Conservation (phyloP, 2,888 invertebrate genomes). For the Cheilosia vernalis region DNA sequence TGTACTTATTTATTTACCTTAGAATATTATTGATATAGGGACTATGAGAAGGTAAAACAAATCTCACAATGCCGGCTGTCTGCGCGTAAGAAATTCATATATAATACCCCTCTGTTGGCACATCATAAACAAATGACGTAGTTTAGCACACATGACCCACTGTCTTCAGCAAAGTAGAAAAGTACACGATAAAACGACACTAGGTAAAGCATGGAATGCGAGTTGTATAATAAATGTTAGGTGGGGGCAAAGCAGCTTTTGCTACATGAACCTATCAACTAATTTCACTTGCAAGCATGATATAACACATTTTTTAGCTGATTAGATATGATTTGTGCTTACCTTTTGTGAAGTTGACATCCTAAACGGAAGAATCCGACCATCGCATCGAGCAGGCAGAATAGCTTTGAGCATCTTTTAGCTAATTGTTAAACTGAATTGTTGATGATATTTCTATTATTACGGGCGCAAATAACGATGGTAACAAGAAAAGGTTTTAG, state of each 20-base stretch:
- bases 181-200: not conserved
- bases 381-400: conserved; percentile 79
- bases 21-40: no score
- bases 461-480: not conserved
- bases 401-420: conserved; percentile 76
- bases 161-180: not conserved
- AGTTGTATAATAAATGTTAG: conserved; percentile 21
- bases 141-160: not conserved
- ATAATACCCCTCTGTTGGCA: no score
- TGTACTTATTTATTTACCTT: no score
- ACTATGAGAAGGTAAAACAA: no score
- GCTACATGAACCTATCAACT: conserved; percentile 15
- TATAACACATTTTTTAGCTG: conserved; percentile 33
- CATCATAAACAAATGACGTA: no score
- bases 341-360: conserved; percentile 83
- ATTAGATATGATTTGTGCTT: conserved; percentile 26
- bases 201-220: not conserved
- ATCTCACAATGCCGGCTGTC: no score
- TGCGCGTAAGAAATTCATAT: no score
- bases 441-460: conserved; percentile 6
- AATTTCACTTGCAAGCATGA: conserved; percentile 38
- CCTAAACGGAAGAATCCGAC: conserved; percentile 80
- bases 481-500: not conserved
- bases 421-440: not conserved
- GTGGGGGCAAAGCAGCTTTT: conserved; percentile 18